Base-by-base conservation (phyloP, 2,888 invertebrate genomes). In the Rhodophaea formosa region DNA sequence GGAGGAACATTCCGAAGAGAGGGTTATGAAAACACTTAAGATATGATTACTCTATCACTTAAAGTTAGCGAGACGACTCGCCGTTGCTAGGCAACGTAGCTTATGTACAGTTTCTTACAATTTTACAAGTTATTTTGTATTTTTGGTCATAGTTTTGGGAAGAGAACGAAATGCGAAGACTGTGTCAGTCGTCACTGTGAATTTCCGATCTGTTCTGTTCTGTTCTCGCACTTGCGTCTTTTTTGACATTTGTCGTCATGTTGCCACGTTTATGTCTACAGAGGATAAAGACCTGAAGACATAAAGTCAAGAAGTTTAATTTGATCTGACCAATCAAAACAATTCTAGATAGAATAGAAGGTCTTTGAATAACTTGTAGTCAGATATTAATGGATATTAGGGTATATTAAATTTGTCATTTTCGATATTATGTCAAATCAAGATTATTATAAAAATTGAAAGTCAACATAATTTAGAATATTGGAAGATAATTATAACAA, bases 31-130 rank as follows among this genome's bases (percentile, higher is more conserved):
- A 86, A 82, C 81, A 80, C 83, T 86, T 85, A 85, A 79, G 87
- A 88, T 88, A 88, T 87, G 87, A 82, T 85, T 82, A 88, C 62
- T 82, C 82, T 87, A 87, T 84, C 78, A 81, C 86, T 82, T 86
- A 87, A 64, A 64, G 66, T 70, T 68, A 56, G 39, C 39, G 62
- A 53, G 61, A 53, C 42, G 44, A 58, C 61, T 63, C 66, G 56
- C 70, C 73, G 81, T 80, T 75, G 83, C 81, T 76, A 77, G 62
- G 84, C 83, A 79, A 83, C 84, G 70, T 72, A 71, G 76, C 76
- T 66, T 80, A 78, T 80, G 70, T 82, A 80, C 79, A 82, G 66
- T 63, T 69, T 56, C 64, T 69, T 71, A 35, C 44, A 54, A 43
- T 56, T 75, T 72, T 74, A 78, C 75, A 76, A 35, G 35, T 35